A percentile compares a stretch with the other conserved stretches of the same genome.
Evolutionary conservation across 2,797 vertebrate species (phyloP).

Genomic region (Siniperca obscura): DNA sequence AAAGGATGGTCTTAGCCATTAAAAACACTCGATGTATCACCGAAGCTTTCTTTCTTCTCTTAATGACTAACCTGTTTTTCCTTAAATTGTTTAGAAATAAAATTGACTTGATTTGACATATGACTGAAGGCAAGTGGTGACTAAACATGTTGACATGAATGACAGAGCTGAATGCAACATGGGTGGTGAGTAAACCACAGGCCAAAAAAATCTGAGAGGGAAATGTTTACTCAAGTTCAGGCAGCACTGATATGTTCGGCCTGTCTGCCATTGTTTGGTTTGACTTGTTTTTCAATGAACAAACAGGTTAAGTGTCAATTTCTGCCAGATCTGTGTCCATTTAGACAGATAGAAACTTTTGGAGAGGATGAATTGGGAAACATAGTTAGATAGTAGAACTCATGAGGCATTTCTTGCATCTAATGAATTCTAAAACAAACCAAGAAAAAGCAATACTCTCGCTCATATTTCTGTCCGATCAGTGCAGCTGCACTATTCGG

Average conservation of each 20-base stretch:
- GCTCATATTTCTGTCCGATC: neutral
- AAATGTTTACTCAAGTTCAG: conserved; percentile 5
- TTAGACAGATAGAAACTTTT: neutral
- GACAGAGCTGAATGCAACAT: conserved; percentile 18
- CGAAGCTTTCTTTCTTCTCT: neutral
- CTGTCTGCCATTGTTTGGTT: neutral
- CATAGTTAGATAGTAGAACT: neutral
- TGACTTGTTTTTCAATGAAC: neutral
- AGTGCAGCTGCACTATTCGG: neutral
- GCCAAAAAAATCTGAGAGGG: neutral
- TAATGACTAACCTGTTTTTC: conserved; percentile 13
- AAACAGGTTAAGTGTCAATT: neutral
- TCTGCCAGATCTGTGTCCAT: neutral
- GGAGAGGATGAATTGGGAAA: neutral
- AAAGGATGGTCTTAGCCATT: neutral
- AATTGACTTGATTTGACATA: conserved; percentile 22
- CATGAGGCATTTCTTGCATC: no score
- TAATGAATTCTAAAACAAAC: conserved; percentile 3
- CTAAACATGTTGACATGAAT: conserved; percentile 21
- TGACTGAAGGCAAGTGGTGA: conserved; percentile 22
- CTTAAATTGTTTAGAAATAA: neutral
- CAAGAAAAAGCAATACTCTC: neutral
- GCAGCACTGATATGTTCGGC: neutral
- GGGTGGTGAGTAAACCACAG: conserved; percentile 12
- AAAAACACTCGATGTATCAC: neutral